These are phyloP conservation scores for Prenolepis imparis DNA, from an alignment of 2,888 invertebrate species.

Conservation along the genomic window DNA sequence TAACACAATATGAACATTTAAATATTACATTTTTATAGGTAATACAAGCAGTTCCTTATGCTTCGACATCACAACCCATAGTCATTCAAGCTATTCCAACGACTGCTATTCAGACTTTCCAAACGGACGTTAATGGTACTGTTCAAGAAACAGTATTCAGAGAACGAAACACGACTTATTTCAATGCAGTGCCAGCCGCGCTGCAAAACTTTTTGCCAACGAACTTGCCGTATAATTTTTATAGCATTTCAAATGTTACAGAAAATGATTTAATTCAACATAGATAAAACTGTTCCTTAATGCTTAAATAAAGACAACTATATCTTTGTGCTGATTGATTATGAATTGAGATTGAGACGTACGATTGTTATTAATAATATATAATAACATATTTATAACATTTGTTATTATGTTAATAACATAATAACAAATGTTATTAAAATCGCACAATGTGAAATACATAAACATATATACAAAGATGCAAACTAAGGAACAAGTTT, in stretches of 20 bases:
- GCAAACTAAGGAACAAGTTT: not conserved
- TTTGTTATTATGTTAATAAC: no score
- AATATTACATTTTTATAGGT: constrained; percentile 72
- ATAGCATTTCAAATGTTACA: constrained; percentile 82
- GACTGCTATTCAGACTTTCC: constrained; percentile 79
- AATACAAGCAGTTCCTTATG: constrained; percentile 81
- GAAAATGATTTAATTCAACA: constrained; percentile 81
- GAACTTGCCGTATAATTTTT: constrained; percentile 84
- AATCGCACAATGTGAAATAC: not conserved
- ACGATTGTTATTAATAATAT: no score
- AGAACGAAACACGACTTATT: constrained; percentile 80
- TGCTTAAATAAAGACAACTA: constrained; percentile 26
- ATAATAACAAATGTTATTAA: not conserved
- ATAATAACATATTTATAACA: no score
- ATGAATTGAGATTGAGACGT: not conserved
- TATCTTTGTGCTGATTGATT: constrained; percentile 23
- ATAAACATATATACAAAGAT: not conserved
- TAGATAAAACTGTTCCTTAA: constrained; percentile 72
- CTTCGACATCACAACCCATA: constrained; percentile 81
- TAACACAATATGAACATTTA: not conserved
- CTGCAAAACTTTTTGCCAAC: constrained; percentile 82
- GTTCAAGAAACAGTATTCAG: constrained; percentile 79
- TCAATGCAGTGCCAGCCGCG: constrained; percentile 80
- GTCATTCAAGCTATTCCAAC: constrained; percentile 82
- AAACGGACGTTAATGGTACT: constrained; percentile 74